These are phyloP conservation scores for Pontoporia blainvillei DNA, from an alignment of 2,113 vertebrate genomes.

Conservation along the genomic window DNA sequence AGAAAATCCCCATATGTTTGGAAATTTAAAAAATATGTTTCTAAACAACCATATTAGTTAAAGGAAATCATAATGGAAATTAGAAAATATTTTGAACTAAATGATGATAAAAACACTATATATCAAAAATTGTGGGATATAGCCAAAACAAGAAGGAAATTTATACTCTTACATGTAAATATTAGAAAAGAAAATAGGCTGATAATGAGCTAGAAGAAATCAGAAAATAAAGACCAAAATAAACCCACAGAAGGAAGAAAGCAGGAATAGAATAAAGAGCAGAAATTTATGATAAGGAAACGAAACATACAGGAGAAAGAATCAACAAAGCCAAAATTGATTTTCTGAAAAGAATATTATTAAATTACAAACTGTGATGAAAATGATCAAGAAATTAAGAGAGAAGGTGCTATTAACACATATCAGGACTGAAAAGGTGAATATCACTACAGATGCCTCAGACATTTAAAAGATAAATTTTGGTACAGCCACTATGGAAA, in stretches of 20 bases:
- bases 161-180: background rate
- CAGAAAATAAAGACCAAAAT: background rate
- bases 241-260: background rate
- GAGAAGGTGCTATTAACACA: background rate
- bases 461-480: background rate
- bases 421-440: background rate
- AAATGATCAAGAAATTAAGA: background rate
- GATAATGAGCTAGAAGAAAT: background rate
- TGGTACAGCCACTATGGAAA: no score
- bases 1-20: background rate
- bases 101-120: background rate
- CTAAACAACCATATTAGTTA: background rate
- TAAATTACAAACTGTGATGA: background rate
- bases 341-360: background rate
- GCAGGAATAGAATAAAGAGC: background rate
- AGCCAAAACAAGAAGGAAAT: background rate
- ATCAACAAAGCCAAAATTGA: background rate
- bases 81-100: background rate
- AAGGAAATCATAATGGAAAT: slow-evolving; percentile 10
- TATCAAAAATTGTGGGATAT: background rate
- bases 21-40: background rate
- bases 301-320: background rate
- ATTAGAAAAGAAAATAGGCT: background rate
- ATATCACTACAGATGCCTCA: background rate
- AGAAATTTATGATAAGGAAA: background rate